phyloP scores from a whole-genome alignment of 2,113 vertebrate genomes.

The Amphilophus citrinellus region DNA sequence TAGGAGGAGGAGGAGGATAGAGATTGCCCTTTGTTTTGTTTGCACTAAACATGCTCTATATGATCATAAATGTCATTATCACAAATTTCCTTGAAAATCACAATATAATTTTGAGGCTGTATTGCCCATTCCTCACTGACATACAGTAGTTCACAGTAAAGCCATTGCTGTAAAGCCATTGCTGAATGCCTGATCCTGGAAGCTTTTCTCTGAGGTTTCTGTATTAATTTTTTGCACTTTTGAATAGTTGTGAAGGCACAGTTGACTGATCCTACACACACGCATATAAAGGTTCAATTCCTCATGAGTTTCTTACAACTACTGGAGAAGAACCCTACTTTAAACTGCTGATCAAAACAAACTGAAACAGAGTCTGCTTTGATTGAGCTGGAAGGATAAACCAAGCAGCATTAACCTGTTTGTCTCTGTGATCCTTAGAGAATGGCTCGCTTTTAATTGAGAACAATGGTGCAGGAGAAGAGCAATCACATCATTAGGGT shows the following conservation, averaged over 20 bases:
- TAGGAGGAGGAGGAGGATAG: background rate
- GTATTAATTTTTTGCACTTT: background rate
- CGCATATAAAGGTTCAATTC: background rate
- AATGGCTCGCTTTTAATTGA: slow-evolving; percentile 55
- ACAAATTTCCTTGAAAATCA: background rate
- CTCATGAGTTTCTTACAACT: slow-evolving; percentile 17
- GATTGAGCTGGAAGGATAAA: slow-evolving; percentile 54
- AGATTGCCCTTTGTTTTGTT: background rate
- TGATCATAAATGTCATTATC: background rate
- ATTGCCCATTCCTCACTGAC: background rate
- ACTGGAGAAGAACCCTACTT: slow-evolving; percentile 15
- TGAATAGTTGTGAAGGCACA: background rate
- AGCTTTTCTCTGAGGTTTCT: background rate
- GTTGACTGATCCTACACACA: background rate
- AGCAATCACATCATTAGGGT: slow-evolving; percentile 69
- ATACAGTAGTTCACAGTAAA: background rate
- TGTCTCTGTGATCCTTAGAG: slow-evolving; percentile 39
- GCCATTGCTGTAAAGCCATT: background rate
- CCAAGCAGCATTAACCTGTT: slow-evolving; percentile 14
- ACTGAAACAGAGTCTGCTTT: slow-evolving; percentile 35
- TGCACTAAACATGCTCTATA: background rate
- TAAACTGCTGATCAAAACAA: slow-evolving; percentile 34
- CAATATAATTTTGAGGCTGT: too few species aligned
- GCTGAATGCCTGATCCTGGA: background rate
- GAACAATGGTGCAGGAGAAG: slow-evolving; percentile 58